phyloP scores from a whole-genome alignment of 1,140 invertebrate genomes.

The Pseudomyrmex gracilis region DNA sequence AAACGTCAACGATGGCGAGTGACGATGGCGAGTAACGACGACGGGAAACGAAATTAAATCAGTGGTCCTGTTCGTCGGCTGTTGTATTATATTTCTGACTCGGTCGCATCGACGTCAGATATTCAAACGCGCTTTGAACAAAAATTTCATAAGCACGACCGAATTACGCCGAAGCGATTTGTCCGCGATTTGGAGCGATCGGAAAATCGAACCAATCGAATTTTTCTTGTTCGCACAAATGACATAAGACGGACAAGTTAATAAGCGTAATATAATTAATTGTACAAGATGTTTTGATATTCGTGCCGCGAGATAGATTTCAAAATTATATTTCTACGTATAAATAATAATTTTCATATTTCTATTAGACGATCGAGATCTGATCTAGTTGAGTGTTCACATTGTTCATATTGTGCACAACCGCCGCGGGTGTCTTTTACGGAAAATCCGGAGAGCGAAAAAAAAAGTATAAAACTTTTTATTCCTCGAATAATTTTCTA shows the following conservation, averaged over 20 bases:
- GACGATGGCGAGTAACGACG: background rate
- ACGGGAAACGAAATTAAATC: slow-evolving; percentile 33
- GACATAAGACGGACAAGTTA: background rate
- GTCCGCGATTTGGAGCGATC: background rate
- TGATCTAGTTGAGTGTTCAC: background rate
- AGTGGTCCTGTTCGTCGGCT: background rate
- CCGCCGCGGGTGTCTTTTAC: background rate
- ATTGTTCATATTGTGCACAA: background rate
- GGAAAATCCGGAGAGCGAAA: background rate
- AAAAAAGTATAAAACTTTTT: slow-evolving; percentile 17
- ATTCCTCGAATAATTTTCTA: slow-evolving; percentile 44
- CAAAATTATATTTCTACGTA: no score
- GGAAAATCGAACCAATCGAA: slow-evolving; percentile 3
- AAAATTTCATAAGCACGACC: slow-evolving; percentile 36
- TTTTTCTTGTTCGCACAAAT: background rate
- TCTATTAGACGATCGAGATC: no score
- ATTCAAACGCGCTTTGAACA: slow-evolving; percentile 28
- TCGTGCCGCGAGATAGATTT: no score
- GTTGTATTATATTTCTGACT: slow-evolving; percentile 14
- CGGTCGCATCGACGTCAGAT: slow-evolving; percentile 4
- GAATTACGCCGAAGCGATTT: slow-evolving; percentile 1
- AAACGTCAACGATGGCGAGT: background rate
- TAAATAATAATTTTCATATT: no score
- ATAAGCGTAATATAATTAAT: background rate
- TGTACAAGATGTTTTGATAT: no score